These are phyloP conservation scores for Caloenas nicobarica DNA, from an alignment of 2,113 vertebrate genomes.

Conservation along the genomic window DNA sequence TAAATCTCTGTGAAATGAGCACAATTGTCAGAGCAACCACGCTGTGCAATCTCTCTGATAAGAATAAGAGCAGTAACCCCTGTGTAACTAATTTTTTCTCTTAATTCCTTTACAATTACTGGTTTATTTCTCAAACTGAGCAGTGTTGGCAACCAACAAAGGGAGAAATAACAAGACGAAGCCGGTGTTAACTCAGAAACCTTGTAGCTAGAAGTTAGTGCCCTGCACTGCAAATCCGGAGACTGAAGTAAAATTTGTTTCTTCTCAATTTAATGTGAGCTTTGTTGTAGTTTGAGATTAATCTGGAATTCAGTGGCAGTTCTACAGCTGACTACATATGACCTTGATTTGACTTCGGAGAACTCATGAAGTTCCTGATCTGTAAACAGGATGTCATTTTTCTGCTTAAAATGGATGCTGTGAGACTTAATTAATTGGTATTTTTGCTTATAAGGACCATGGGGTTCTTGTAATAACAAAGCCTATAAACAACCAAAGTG, in stretches of 20 bases:
- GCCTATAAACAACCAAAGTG: background rate
- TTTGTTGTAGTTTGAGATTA: background rate
- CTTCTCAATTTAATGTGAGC: background rate
- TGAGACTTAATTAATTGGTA: background rate
- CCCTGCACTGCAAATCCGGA: background rate
- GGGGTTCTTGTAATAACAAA: background rate
- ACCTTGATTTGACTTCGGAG: background rate
- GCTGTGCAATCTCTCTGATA: background rate
- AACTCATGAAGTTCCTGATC: background rate
- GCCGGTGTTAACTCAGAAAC: background rate
- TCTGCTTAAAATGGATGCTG: background rate
- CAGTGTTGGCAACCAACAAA: background rate
- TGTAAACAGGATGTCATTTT: background rate
- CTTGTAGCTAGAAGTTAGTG: background rate
- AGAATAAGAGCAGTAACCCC: background rate
- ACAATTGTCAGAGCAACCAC: background rate
- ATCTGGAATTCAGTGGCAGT: background rate
- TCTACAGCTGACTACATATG: background rate
- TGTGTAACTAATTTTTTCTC: background rate
- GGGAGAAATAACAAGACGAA: background rate
- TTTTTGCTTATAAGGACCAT: background rate
- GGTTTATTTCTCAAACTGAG: background rate
- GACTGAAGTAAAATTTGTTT: background rate
- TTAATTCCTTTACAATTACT: background rate
- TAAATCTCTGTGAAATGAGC: background rate